phyloP scores from a whole-genome alignment of 2,888 invertebrate species.

The Byasa hedistus region DNA sequence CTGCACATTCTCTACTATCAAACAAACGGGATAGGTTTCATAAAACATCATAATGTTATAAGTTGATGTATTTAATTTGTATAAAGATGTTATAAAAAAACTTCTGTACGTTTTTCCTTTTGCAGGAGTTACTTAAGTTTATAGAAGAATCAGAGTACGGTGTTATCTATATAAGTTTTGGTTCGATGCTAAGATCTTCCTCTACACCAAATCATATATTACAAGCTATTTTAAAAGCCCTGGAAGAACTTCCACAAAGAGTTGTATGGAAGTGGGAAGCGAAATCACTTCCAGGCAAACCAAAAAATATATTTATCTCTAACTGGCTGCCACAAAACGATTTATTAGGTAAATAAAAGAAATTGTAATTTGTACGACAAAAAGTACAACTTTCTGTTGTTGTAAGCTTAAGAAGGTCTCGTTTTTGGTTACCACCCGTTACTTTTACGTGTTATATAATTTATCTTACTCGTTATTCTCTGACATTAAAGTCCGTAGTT shows the following conservation, averaged over 20 bases:
- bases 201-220: constrained; percentile 81
- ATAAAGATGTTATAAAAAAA: neutral
- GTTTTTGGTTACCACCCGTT: too few species aligned
- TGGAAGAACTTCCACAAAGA: constrained; percentile 82
- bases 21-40: too few species aligned
- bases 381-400: too few species aligned
- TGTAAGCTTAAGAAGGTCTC: too few species aligned
- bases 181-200: constrained; percentile 84
- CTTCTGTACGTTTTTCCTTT: constrained; percentile 14
- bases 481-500: too few species aligned
- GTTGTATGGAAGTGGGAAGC: constrained; percentile 88
- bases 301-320: constrained; percentile 78
- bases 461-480: too few species aligned
- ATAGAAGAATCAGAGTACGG: constrained; percentile 83
- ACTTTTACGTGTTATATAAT: too few species aligned
- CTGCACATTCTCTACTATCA: too few species aligned
- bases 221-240: constrained; percentile 79
- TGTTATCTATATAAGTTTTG: constrained; percentile 87
- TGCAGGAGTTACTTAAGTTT: constrained; percentile 80
- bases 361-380: too few species aligned
- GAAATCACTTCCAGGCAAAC: constrained; percentile 73
- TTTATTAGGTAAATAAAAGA: constrained; percentile 74
- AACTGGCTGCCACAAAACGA: constrained; percentile 85
- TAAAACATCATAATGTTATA: too few species aligned
- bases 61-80: neutral